Base-by-base conservation (phyloP, 2,797 vertebrate species). In the Loriculus beryllinus region DNA sequence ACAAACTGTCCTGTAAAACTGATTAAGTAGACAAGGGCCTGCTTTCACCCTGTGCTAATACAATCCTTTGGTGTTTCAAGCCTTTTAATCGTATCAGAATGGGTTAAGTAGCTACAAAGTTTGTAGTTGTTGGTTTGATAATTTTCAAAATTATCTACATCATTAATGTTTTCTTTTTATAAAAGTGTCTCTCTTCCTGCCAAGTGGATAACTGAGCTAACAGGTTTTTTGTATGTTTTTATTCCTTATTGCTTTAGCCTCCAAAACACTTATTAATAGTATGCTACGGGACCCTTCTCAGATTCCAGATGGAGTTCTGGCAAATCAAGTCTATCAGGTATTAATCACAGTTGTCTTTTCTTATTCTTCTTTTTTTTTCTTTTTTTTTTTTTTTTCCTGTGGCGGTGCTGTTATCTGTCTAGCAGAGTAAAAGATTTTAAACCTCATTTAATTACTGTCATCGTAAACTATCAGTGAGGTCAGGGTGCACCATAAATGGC, bases 281-380 rank as follows among this genome's bases (percentile, higher is more conserved):
- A 99, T 99, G 99, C 98, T 99, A 10, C 98, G 99, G 95, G 99
- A 99, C 97, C 99, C 99, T 67, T 98, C 98, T 72, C 98, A 98
- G 97, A 99, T 99, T 97, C 98, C 99, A 92, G 98, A 99, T 98
- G 98, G 98, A 96, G 97, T 98, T 96, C 97, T 99, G 97, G 98
- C 99, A 96, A 98, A 98, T 91, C 98, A 99, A 97, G 96, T 99
- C 93, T 98, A 99, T 97, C 99, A 99, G 98, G 99, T 99, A 98
- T 96, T 95, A 96, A 97, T 98, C 97, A 97, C 87, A 95, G 94
- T 97, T 97, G 93, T 97, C 92, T 90, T 39, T 96, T 42, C 7
- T 42, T 42, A 18, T 97, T 97, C 91, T 63, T 16, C 42, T n/a
- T 59, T 6, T 29, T 60, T 21, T 47, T 45, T 93, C 96, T 95